Percentiles rank a stretch among this genome's conserved stretches.
Conservation (phyloP, 1,140 invertebrate species). For the Spodoptera litura region DNA sequence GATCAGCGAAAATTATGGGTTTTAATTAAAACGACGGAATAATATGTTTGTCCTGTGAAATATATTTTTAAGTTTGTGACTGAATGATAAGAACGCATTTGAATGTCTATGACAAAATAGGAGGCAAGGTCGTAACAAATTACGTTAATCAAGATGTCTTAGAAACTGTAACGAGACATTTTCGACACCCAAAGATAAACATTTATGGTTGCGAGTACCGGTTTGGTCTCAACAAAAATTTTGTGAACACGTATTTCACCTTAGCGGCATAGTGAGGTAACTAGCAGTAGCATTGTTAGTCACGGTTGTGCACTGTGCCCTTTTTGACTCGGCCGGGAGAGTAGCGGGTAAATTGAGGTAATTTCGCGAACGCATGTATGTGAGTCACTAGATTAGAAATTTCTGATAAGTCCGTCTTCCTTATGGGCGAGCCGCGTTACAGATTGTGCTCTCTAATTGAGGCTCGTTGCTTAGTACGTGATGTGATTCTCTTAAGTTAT, state of each 20-base stretch:
- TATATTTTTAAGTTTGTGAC: not conserved
- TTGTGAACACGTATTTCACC: slow-evolving; percentile 37
- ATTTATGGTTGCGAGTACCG: slow-evolving; percentile 57
- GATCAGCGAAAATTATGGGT: slow-evolving; percentile 28
- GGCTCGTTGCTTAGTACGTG: slow-evolving; percentile 64
- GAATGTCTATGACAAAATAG: slow-evolving; percentile 20
- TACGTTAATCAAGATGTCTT: slow-evolving; percentile 51
- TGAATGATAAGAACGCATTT: slow-evolving; percentile 12
- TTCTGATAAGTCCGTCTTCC: slow-evolving; percentile 66
- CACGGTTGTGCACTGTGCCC: slow-evolving; percentile 41
- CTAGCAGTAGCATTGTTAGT: slow-evolving; percentile 37
- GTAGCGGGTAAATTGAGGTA: slow-evolving; percentile 48
- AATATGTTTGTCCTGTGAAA: slow-evolving; percentile 19
- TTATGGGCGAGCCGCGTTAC: slow-evolving; percentile 65
- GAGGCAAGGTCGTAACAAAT: slow-evolving; percentile 44
- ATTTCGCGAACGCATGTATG: slow-evolving; percentile 62
- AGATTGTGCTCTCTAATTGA: slow-evolving; percentile 75
- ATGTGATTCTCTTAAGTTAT: slow-evolving; percentile 61
- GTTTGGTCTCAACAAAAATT: slow-evolving; percentile 6
- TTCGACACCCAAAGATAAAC: slow-evolving; percentile 63
- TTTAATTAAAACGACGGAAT: slow-evolving; percentile 41
- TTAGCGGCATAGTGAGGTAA: slow-evolving; percentile 5
- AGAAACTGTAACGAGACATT: slow-evolving; percentile 57
- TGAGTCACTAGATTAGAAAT: slow-evolving; percentile 75
- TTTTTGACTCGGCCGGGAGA: slow-evolving; percentile 38